A percentile compares a stretch with the other conserved stretches of the same genome.
These are phyloP conservation scores for Elgaria multicarinata DNA, from an alignment of 2,113 vertebrate genomes.

Conservation along the genomic window DNA sequence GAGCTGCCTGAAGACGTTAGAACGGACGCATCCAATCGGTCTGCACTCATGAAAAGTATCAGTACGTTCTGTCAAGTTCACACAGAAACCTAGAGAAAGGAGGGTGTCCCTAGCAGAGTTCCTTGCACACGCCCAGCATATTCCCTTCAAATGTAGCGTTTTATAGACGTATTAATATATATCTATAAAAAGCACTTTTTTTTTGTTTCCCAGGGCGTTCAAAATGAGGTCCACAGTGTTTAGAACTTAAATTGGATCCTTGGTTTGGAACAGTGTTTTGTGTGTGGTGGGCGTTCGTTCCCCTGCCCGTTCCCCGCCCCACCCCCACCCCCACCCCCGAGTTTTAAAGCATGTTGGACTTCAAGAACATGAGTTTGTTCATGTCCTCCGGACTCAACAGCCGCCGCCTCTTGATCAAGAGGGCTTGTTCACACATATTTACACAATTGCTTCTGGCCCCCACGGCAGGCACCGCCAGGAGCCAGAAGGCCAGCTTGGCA, in stretches of 20 bases:
- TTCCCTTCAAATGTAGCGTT: slow-evolving; percentile 73
- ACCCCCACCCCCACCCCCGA: background rate
- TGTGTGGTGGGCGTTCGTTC: background rate
- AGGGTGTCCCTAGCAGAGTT: slow-evolving; percentile 67
- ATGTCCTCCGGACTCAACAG: slow-evolving; percentile 96
- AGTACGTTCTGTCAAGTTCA: slow-evolving; percentile 71
- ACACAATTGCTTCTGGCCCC: slow-evolving; percentile 91
- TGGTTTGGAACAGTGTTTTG: slow-evolving; percentile 84
- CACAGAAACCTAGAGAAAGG: slow-evolving; percentile 72
- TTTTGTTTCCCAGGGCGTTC: slow-evolving; percentile 80
- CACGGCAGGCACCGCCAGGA: slow-evolving; percentile 94
- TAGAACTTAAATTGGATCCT: slow-evolving; percentile 83
- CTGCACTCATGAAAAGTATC: slow-evolving; percentile 77
- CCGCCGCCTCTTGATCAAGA: slow-evolving; percentile 92
- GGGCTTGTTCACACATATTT: slow-evolving; percentile 93
- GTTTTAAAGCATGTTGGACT: slow-evolving; percentile 96
- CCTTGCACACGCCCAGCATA: slow-evolving; percentile 55
- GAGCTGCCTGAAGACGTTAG: slow-evolving; percentile 81
- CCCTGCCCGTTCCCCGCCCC: too few species aligned
- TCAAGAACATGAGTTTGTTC: slow-evolving; percentile 99
- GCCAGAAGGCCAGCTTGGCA: slow-evolving; percentile 95
- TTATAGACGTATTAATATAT: background rate
- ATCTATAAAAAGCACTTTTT: slow-evolving; percentile 80
- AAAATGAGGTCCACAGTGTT: slow-evolving; percentile 88
- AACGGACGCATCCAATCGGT: slow-evolving; percentile 72